phyloP scores from a whole-genome alignment of 2,797 vertebrate species.

The Aplochiton taeniatus region DNA sequence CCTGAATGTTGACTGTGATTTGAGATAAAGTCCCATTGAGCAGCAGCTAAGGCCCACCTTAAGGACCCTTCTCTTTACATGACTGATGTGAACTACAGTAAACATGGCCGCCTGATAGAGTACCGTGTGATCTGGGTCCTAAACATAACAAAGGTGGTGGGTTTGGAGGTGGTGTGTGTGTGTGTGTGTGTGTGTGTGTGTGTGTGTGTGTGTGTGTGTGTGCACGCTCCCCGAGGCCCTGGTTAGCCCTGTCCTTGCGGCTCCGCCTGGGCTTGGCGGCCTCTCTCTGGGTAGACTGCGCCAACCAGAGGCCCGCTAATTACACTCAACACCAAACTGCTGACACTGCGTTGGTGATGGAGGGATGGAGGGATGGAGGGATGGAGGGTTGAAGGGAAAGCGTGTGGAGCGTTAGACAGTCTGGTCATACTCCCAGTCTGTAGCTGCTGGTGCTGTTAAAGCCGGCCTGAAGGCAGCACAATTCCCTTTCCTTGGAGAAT shows the following conservation, averaged over 20 bases:
- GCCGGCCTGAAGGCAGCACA: too few species aligned
- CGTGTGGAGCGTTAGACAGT: too few species aligned
- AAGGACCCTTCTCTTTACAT: too few species aligned
- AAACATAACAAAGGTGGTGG: background rate
- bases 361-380: background rate
- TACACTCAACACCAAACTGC: background rate
- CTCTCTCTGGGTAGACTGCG: constrained; percentile 10
- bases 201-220: constrained; percentile 18
- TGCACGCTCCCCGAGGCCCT: background rate
- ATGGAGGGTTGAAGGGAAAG: too few species aligned
- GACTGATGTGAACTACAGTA: too few species aligned
- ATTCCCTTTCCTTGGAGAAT: too few species aligned
- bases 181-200: constrained; percentile 16
- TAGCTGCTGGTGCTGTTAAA: too few species aligned
- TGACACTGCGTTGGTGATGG: background rate
- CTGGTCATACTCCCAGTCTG: too few species aligned
- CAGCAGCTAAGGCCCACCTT: too few species aligned
- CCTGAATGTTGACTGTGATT: too few species aligned
- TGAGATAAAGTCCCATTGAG: too few species aligned
- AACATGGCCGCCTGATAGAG: background rate
- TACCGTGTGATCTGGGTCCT: background rate
- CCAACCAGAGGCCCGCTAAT: constrained; percentile 14
- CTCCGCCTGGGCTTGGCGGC: constrained; percentile 7
- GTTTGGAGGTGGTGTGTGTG: constrained; percentile 3
- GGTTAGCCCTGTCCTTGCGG: constrained; percentile 40